Percentiles rank a stretch among this genome's conserved stretches.
Conservation (phyloP, 2,797 vertebrate genomes). For the Melanotaenia maccullochi region DNA sequence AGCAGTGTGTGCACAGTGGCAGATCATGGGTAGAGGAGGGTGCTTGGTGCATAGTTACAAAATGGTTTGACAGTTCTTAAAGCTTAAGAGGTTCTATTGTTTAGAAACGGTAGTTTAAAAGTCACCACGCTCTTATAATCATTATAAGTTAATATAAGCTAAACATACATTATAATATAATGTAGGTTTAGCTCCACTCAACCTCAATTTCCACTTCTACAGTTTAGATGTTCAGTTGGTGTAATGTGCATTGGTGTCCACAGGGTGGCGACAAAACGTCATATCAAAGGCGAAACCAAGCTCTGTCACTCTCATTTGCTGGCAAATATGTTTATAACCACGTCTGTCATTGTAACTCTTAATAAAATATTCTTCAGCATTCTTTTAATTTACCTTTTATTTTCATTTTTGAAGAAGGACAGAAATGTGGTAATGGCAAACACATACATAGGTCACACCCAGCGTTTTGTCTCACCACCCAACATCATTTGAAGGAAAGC, state of each 20-base stretch:
- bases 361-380: neutral
- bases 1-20: neutral
- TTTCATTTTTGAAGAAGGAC: neutral
- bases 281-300: neutral
- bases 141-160: no score
- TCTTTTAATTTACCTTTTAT: neutral
- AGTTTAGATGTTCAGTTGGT: neutral
- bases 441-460: constrained; percentile 62
- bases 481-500: constrained; percentile 44
- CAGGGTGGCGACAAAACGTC: constrained; percentile 46
- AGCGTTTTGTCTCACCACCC: constrained; percentile 37
- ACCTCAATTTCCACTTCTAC: neutral
- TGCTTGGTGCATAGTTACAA: neutral
- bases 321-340: neutral
- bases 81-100: neutral
- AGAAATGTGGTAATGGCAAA: constrained; percentile 6
- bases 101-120: neutral
- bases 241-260: constrained; percentile 14
- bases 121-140: neutral
- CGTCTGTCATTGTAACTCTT: neutral
- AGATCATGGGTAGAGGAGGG: neutral
- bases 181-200: neutral
- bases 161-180: no score
- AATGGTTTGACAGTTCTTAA: neutral
- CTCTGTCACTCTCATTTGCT: neutral